Base-by-base conservation (phyloP, 2,888 invertebrate species). In the Diarsia rubi region DNA sequence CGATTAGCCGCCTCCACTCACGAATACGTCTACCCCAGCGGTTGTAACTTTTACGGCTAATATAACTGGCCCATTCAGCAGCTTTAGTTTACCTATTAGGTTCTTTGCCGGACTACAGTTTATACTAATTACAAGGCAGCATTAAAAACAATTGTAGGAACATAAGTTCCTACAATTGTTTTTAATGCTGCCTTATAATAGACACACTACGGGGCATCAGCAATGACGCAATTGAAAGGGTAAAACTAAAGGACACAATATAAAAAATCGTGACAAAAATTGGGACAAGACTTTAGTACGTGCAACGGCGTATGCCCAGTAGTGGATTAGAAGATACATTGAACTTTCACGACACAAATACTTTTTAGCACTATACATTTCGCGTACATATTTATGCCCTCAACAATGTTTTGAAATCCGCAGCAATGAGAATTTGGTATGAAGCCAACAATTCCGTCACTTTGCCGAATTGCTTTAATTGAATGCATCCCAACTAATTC, bases 401-500 rank as follows among this genome's bases (percentile, higher is more conserved):
- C 27, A 62, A 74, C 75, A 80, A 62, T 76, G 64, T 84, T 76
- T 62, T 75, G 66, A 76, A 76, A 60, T 64, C 8, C 49, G 24
- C 67, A 73, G 69, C 57, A 78, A 63, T 54, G 69, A 76, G 67
- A 82, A 78, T 42, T 76, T 85, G 85, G 85, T 74, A 45, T 21
- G 0, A 11, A 4, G 79, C 85, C 85, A 85, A 85, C 60, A 65
- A 59, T 67, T 49, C 31, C 27, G 75, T 74, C 69, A 64, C 52
- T 74, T 76, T 64, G 37, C 24, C 42, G 42, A 69, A 73, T 62
- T 21, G 54, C 47, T 75, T 81, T 70, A 76, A 83, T 81, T 70
- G 65, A 76, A 79, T 82, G 85, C 87, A 86, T 65, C 65, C 57
- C 67, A 24, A 37, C 64, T 66, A 79, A 74, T 74, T 74, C 21